Conservation (phyloP, 2,113 vertebrate genomes). For the Pachyramphus minor region DNA sequence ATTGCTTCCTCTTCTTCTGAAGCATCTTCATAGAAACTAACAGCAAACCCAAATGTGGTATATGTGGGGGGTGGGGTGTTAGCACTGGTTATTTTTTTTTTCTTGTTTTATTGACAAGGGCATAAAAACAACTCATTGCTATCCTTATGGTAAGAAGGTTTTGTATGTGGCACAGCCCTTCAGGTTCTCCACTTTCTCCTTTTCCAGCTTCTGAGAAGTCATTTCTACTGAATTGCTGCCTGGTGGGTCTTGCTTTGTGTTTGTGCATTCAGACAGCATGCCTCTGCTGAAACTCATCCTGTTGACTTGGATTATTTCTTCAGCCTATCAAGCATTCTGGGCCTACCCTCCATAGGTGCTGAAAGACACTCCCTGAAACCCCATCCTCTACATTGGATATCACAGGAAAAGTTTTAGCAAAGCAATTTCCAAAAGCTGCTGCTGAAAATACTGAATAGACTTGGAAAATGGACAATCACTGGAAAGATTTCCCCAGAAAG, state of each 20-base stretch:
- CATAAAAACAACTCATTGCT: background rate
- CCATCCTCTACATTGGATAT: accelerated
- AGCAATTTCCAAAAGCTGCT: background rate
- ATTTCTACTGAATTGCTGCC: background rate
- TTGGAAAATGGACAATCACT: background rate
- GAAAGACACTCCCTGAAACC: background rate
- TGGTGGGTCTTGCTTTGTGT: background rate
- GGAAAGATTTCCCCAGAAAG: background rate
- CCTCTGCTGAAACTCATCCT: background rate
- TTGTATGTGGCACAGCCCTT: background rate
- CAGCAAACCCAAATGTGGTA: background rate
- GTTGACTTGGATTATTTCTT: background rate
- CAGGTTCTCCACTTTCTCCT: background rate
- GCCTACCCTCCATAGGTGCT: background rate
- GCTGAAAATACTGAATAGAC: background rate
- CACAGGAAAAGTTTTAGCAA: background rate
- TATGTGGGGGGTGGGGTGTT: background rate
- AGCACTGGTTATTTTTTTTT: accelerated
- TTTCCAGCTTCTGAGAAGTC: background rate
- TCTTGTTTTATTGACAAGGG: background rate
- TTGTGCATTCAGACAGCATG: background rate
- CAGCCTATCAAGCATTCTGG: background rate
- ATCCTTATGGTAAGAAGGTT: background rate
- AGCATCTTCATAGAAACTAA: background rate
- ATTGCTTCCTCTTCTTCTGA: background rate